Conservation (phyloP, 2,113 vertebrate species). For the Seriola rivoliana region DNA sequence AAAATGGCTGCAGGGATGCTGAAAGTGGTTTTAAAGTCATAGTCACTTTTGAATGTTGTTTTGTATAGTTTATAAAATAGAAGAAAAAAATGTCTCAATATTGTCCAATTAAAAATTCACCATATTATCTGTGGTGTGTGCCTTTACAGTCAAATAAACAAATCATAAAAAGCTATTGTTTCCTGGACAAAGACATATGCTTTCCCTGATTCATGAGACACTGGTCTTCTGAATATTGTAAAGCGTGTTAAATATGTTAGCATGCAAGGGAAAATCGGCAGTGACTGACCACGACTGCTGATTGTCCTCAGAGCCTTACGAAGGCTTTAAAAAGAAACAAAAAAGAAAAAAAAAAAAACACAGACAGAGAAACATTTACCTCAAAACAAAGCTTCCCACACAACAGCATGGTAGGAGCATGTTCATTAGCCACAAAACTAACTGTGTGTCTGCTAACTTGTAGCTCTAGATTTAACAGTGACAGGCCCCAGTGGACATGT, state of each 20-base stretch:
- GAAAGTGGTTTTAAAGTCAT: too few species aligned
- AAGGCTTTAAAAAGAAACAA: slow-evolving; percentile 88
- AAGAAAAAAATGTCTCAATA: neutral
- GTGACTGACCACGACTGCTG: slow-evolving; percentile 94
- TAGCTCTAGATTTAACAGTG: neutral
- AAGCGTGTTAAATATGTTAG: slow-evolving; percentile 82
- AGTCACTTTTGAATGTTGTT: neutral
- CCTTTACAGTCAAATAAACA: slow-evolving; percentile 17
- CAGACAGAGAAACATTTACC: slow-evolving; percentile 81
- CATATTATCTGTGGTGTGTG: slow-evolving; percentile 37
- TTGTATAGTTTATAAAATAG: neutral
- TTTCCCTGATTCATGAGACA: neutral
- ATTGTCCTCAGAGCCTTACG: slow-evolving; percentile 93
- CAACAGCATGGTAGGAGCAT: slow-evolving; percentile 51
- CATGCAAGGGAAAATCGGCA: slow-evolving; percentile 85
- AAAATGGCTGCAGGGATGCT: too few species aligned
- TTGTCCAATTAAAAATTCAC: neutral
- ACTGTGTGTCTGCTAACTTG: neutral
- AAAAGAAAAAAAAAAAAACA: slow-evolving; percentile 37
- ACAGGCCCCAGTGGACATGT: neutral
- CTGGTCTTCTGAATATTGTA: neutral
- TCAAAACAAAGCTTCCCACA: slow-evolving; percentile 55
- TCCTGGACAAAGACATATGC: neutral
- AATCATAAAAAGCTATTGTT: neutral
- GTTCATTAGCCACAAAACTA: slow-evolving; percentile 39